These are phyloP conservation scores for Pseudoips prasinana DNA, from an alignment of 2,888 invertebrate genomes.

Conservation along the genomic window DNA sequence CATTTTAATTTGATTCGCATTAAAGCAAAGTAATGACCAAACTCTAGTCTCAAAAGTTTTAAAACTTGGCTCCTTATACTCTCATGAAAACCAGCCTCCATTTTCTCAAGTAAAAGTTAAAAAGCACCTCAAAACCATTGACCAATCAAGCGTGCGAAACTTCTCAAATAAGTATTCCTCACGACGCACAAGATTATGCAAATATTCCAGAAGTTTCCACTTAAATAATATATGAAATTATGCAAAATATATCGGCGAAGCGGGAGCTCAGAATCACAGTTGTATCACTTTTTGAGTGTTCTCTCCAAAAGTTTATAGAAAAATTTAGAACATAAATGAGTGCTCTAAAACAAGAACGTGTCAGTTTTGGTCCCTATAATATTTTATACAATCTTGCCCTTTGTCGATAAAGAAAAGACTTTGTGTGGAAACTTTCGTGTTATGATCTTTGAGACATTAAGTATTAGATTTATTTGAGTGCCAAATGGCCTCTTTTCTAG, in stretches of 20 bases:
- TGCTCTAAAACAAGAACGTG: too few species aligned
- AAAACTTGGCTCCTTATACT: not conserved
- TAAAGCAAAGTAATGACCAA: not conserved
- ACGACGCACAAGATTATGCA: slow-evolving; percentile 45
- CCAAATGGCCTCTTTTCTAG: not conserved
- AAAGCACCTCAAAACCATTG: slow-evolving; percentile 25
- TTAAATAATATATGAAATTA: slow-evolving; percentile 63
- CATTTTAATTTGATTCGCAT: not conserved
- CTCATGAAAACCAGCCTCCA: too few species aligned
- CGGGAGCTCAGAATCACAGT: slow-evolving; percentile 29
- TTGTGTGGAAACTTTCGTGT: not conserved
- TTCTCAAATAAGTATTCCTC: slow-evolving; percentile 38
- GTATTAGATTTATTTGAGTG: not conserved
- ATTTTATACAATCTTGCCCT: not conserved
- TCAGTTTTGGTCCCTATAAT: too few species aligned
- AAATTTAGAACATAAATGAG: not conserved
- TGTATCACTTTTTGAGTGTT: slow-evolving; percentile 35
- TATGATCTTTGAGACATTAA: not conserved
- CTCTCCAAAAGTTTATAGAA: slow-evolving; percentile 12
- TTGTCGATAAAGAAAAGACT: not conserved
- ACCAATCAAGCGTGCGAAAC: slow-evolving; percentile 31
- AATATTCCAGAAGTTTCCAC: slow-evolving; percentile 43
- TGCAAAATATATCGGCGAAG: slow-evolving; percentile 43
- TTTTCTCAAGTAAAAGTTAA: too few species aligned
- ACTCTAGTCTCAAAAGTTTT: slow-evolving; percentile 3